Base-by-base conservation (phyloP, 2,888 invertebrate species). In the Chironomus tentans region DNA sequence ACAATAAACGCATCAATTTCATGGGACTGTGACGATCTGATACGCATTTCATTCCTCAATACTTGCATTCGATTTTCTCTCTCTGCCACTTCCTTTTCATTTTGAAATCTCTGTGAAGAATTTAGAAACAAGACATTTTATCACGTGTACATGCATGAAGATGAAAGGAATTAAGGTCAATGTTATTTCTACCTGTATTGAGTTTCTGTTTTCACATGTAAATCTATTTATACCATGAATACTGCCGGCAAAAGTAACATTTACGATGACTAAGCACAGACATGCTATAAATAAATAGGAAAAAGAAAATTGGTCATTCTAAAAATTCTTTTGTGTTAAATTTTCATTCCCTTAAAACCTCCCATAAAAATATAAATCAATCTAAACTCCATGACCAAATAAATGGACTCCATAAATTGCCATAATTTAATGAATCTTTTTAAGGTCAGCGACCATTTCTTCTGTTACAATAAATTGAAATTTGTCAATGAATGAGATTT, bases 1-100 rank as follows among this genome's bases (percentile, higher is more conserved):
- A 94, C 84, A 75, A 94, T 87, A 79, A 92, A 93, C 0, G 92
- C 94, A 80, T 93, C 81, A 69, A 84, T 83, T 79, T 38, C 38
- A 38, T 38, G 38, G 38, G 10, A 38, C 10, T 82, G 82, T 10
- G 83, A 82, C 18, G 83, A 81, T 10, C 83, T 80, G 21, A 82
- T 82, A 70, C 81, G 82, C 88, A 89, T 87, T 75, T 87, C 87
- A 56, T 82, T 84, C 2, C 88, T 86, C 15, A 88, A 70, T 77
- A 83, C 80, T 3, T 83, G 83, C 0, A 74, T 13, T 46, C 65
- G 13, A 46, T 21, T 73, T 21, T 46, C 13, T 50, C 6, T 18
- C 6, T 71, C 71, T 0, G 24, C 50, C n/a, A 47, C 28, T 28
- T 71, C 71, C 56, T 56, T 56, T 28, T 15, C 71, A 5, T 71